phyloP scores from a whole-genome alignment of 2,113 vertebrate species.

The Nansenia antarctica region DNA sequence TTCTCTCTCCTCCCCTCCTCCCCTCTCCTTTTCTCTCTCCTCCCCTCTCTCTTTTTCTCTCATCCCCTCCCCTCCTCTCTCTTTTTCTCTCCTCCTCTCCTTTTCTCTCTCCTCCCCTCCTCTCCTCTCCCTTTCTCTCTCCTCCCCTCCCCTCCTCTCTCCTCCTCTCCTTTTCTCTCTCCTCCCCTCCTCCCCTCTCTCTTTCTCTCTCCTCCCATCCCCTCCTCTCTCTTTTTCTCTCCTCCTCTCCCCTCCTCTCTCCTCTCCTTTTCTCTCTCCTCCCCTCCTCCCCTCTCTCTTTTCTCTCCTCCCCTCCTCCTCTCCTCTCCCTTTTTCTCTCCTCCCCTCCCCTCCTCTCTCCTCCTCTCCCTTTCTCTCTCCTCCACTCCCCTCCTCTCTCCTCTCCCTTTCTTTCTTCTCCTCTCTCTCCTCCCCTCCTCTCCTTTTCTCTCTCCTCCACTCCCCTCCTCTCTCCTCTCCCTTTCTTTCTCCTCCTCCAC shows the following conservation, averaged over 20 bases:
- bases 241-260: constrained; percentile 4
- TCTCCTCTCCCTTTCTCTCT: no score
- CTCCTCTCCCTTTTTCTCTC: neutral
- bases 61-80: neutral
- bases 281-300: constrained; percentile 2
- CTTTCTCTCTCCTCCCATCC: neutral
- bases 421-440: neutral
- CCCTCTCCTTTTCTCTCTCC: no score
- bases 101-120: no score
- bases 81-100: no score
- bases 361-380: constrained; percentile 5
- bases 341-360: constrained; percentile 17
- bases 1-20: no score
- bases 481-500: no score
- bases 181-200: constrained; percentile 10
- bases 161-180: no score
- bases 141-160: no score
- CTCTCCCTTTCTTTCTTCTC: neutral
- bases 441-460: no score
- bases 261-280: neutral
- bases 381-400: no score
- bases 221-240: neutral
- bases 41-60: neutral
- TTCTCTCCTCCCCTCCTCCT: neutral
- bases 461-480: no score